phyloP scores from a whole-genome alignment of 2,888 invertebrate species.

The Trichogramma evanescens region DNA sequence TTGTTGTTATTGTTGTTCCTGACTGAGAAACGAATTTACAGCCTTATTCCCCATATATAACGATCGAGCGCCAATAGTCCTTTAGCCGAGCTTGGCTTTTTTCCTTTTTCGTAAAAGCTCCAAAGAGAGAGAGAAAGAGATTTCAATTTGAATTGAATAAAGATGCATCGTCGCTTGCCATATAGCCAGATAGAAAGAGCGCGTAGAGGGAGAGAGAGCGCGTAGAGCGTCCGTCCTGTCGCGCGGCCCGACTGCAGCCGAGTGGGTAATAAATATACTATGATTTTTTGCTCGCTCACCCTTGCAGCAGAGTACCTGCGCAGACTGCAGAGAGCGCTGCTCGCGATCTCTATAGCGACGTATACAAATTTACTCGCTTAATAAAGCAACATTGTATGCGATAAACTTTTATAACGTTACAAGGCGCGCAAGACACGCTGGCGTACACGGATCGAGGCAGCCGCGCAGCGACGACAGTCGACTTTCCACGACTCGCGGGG shows the following conservation, averaged over 20 bases:
- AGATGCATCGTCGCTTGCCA: too few species aligned
- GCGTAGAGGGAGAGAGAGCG: conserved; percentile 15
- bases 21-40: conserved; percentile 12
- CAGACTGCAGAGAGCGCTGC: too few species aligned
- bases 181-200: conserved; percentile 6
- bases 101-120: not conserved
- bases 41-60: conserved; percentile 8
- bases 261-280: too few species aligned
- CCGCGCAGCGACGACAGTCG: too few species aligned
- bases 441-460: too few species aligned
- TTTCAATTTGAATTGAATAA: too few species aligned
- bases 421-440: too few species aligned
- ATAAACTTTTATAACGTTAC: not conserved
- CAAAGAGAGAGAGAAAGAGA: not conserved
- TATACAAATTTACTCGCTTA: not conserved
- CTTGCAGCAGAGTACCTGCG: too few species aligned
- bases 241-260: too few species aligned
- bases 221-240: conserved; percentile 2
- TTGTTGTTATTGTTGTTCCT: not conserved
- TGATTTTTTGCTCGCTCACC: too few species aligned
- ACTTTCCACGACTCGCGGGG: too few species aligned
- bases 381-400: not conserved
- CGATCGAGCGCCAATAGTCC: not conserved
- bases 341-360: too few species aligned
- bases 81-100: not conserved